Base-by-base conservation (phyloP, 2,888 invertebrate species). In the Cryptosula pallasiana region DNA sequence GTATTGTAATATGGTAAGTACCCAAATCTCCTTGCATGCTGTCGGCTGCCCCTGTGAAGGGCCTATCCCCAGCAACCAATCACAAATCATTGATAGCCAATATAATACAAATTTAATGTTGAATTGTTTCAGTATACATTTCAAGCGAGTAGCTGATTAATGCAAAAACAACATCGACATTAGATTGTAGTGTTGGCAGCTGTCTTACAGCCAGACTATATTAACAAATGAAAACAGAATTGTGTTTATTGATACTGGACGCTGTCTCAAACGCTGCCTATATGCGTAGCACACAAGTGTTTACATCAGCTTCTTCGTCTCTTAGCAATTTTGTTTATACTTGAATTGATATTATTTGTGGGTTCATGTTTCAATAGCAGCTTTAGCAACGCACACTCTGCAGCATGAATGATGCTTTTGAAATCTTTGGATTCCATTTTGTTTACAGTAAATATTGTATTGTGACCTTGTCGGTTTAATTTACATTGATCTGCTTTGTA, bases 301-400 rank as follows among this genome's bases (percentile, higher is more conserved):
- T 45, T 45, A 45, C 20, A 45, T 45, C 45, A 20, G 45, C 45
- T 45, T 13, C 9, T 20, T 20, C 45, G 45, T 45, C 20, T 9
- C 63, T 63, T 32, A 63, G 63, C 63, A 63, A 63, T 63, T 27
- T 63, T 63, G 63, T 63, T 63, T 63, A 63, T 63, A n/a, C 63
- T 29, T 29, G 45, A 45, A 45, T 45, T 45, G 45, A 45, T 45
- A 45, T 45, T 45, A 45, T 45, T 45, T 45, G 20, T 45, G 45
- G 45, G 20, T 5, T 45, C 45, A 20, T 20, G 45, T 45, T 45
- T 45, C 45, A 45, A 45, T 45, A 5, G 5, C 5, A 45, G 20
- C 5, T 45, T 20, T 45, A 45, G 45, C 45, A 45, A 45, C 45
- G 45, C 45, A 45, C 45, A 45, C 9, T 20, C 5, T 45, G 45